phyloP scores from a whole-genome alignment of 2,113 vertebrate genomes.

The Otolemur garnettii region DNA sequence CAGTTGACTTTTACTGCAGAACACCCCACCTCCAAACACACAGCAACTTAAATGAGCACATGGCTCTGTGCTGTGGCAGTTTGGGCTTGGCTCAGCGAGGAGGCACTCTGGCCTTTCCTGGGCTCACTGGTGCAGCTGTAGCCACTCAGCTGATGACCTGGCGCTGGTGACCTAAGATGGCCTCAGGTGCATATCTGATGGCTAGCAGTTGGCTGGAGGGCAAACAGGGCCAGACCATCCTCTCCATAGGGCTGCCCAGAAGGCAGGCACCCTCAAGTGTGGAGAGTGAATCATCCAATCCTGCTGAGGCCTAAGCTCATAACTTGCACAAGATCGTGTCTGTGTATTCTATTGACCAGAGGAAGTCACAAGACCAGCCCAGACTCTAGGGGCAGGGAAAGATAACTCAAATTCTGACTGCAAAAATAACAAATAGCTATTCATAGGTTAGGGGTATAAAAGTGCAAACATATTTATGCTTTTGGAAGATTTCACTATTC shows the following conservation, averaged over 20 bases:
- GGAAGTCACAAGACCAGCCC: neutral
- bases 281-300: neutral
- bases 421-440: neutral
- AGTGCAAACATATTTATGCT: neutral
- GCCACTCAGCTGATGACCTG: neutral
- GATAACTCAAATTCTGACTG: neutral
- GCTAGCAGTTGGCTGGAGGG: neutral
- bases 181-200: neutral
- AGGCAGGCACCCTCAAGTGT: neutral
- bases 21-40: neutral
- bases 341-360: neutral
- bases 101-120: neutral
- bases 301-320: neutral
- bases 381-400: neutral
- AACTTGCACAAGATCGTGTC: neutral
- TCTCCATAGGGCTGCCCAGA: neutral
- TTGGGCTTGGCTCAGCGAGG: neutral
- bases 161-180: neutral
- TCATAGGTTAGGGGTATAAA: neutral
- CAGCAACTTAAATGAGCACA: neutral
- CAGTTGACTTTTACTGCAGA: neutral
- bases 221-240: neutral
- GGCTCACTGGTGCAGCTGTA: neutral
- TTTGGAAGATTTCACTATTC: neutral
- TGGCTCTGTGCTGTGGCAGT: neutral